Conservation (phyloP, 2,888 invertebrate genomes). For the Beris morrisii region DNA sequence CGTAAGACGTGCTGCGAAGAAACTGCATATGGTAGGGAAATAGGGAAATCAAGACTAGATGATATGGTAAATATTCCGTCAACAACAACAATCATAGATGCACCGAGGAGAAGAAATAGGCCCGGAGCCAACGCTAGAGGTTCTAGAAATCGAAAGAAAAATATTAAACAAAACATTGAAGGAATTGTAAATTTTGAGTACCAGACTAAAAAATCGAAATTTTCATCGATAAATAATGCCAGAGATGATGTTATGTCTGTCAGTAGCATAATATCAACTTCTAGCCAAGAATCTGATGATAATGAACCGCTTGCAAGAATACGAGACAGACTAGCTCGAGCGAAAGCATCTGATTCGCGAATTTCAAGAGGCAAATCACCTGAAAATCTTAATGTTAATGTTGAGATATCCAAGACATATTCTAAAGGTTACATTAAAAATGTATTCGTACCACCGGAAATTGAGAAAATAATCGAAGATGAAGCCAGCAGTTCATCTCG, state of each 20-base stretch:
- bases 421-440: slow-evolving; percentile 42
- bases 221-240: not conserved
- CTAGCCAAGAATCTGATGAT: not conserved
- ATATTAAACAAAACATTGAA: too few relatives aligned
- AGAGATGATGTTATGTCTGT: not conserved
- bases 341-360: not conserved
- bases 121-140: not conserved
- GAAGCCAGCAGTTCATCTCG: not conserved
- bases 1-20: too few relatives aligned
- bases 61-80: not conserved
- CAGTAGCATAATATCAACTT: not conserved
- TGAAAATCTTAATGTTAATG: not conserved
- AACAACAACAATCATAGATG: not conserved
- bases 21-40: too few relatives aligned
- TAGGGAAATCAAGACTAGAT: not conserved
- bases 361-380: not conserved
- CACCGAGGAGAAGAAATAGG: not conserved
- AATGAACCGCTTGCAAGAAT: not conserved
- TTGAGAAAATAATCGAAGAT: slow-evolving; percentile 42
- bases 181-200: too few relatives aligned
- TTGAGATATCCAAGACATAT: slow-evolving; percentile 39
- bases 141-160: not conserved
- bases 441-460: slow-evolving; percentile 45
- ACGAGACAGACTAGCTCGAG: not conserved
- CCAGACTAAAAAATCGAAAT: not conserved